Percentiles rank a stretch among this genome's conserved stretches.
These are phyloP conservation scores for Xiphias gladius DNA, from an alignment of 2,113 vertebrate genomes.

Conservation along the genomic window DNA sequence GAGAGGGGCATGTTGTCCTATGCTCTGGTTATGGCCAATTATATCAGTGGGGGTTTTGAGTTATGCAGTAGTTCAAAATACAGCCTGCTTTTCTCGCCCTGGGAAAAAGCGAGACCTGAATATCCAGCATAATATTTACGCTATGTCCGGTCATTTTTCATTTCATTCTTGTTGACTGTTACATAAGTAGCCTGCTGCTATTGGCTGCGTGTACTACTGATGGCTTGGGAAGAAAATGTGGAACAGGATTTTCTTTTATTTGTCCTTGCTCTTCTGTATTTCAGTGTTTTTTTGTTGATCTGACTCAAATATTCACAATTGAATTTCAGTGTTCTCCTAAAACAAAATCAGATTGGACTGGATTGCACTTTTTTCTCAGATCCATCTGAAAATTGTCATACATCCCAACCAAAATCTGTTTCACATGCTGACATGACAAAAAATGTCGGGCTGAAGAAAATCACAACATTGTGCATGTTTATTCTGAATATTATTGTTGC, in stretches of 20 bases:
- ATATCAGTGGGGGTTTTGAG: constrained; percentile 50
- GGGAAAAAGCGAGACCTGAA: constrained; percentile 27
- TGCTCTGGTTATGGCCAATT: constrained; percentile 47
- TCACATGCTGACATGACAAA: too few relatives aligned
- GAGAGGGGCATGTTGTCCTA: constrained; percentile 37
- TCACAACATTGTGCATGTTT: neutral
- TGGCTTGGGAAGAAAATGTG: neutral
- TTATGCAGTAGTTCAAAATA: constrained; percentile 51
- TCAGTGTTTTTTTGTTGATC: neutral
- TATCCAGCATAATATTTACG: neutral
- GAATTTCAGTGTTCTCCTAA: neutral
- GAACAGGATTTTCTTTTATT: neutral
- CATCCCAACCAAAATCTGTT: too few relatives aligned
- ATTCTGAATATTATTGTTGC: neutral
- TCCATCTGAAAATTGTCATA: neutral
- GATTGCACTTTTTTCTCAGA: neutral
- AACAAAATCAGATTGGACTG: neutral
- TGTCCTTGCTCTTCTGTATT: neutral
- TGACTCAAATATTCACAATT: neutral
- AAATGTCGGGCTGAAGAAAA: too few relatives aligned
- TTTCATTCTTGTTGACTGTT: constrained; percentile 23
- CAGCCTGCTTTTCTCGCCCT: constrained; percentile 56
- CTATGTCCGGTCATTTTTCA: constrained; percentile 26
- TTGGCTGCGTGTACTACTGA: neutral
- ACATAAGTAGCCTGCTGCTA: neutral